Conservation (phyloP, 2,888 invertebrate species). For the Tinea pellionella region DNA sequence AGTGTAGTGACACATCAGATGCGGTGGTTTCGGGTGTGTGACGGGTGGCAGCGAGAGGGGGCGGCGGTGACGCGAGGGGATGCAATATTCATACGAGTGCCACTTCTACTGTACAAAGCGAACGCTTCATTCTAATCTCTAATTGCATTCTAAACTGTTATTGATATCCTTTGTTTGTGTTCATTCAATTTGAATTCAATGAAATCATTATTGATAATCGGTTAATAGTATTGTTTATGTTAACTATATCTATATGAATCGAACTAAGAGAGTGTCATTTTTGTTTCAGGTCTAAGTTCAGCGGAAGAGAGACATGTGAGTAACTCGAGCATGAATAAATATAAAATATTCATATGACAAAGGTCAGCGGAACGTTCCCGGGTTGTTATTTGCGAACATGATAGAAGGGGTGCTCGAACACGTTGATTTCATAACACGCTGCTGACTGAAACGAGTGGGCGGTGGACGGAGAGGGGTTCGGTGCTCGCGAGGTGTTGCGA, state of each 20-base stretch:
- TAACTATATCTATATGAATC: too few species aligned
- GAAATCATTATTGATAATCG: too few species aligned
- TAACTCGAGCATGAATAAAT: constrained; percentile 19
- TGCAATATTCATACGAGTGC: constrained; percentile 52
- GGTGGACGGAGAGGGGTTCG: constrained; percentile 49
- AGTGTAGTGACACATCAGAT: constrained; percentile 15
- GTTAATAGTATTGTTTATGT: too few species aligned
- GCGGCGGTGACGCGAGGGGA: constrained; percentile 22
- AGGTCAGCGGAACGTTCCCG: background rate
- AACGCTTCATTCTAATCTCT: background rate
- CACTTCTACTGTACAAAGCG: constrained; percentile 29
- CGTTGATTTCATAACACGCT: constrained; percentile 68
- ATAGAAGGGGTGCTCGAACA: constrained; percentile 47
- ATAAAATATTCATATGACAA: constrained; percentile 9
- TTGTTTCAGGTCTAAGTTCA: constrained; percentile 62
- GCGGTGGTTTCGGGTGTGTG: constrained; percentile 19
- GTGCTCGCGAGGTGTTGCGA: constrained; percentile 60
- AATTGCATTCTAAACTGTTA: background rate
- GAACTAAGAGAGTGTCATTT: background rate
- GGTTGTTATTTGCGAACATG: constrained; percentile 12
- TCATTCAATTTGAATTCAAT: background rate
- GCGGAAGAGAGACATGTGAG: constrained; percentile 67
- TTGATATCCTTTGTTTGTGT: background rate
- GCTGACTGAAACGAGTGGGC: constrained; percentile 64
- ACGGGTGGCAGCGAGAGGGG: constrained; percentile 23